Percentiles rank a stretch among this genome's conserved stretches.
Evolutionary conservation across 1,140 invertebrate species (phyloP).

Genomic region (Zaprionus inermis): DNA sequence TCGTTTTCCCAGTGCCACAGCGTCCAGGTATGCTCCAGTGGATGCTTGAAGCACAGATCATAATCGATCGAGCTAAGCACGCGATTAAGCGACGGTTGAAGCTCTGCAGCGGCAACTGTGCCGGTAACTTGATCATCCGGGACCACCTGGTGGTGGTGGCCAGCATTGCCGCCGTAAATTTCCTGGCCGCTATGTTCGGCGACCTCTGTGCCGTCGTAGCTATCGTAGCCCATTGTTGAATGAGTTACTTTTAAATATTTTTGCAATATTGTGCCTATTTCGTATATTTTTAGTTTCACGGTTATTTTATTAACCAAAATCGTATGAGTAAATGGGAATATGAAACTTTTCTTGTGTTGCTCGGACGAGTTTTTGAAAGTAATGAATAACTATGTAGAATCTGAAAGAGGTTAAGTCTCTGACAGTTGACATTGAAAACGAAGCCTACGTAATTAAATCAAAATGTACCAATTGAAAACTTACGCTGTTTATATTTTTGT

Average conservation of each 20-base stretch:
- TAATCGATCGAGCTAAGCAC: constrained; percentile 59
- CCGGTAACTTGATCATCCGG: constrained; percentile 22
- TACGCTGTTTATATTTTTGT: background rate
- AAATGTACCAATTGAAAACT: background rate
- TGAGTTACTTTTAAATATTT: constrained; percentile 35
- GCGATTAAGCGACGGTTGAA: constrained; percentile 52
- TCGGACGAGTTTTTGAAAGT: constrained; percentile 36
- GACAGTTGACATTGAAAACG: background rate
- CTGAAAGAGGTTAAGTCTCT: background rate
- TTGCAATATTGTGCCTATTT: constrained; percentile 37
- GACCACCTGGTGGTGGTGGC: background rate
- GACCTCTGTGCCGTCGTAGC: constrained; percentile 23
- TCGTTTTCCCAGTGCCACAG: constrained; percentile 99
- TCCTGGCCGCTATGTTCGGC: constrained; percentile 14
- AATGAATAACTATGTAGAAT: constrained; percentile 13
- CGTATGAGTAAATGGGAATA: constrained; percentile 34
- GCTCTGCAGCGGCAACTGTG: constrained; percentile 11
- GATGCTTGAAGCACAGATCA: constrained; percentile 92
- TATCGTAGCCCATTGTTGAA: constrained; percentile 43
- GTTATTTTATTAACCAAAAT: constrained; percentile 26
- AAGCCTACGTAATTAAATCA: background rate
- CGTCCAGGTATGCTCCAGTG: constrained; percentile 97
- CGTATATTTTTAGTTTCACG: constrained; percentile 14
- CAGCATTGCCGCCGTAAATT: constrained; percentile 22
- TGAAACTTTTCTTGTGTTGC: constrained; percentile 39